Evolutionary conservation across 2,888 invertebrate genomes (phyloP), one percentile per base, ranked within the genome.

Genomic region (Neria commutata): DNA sequence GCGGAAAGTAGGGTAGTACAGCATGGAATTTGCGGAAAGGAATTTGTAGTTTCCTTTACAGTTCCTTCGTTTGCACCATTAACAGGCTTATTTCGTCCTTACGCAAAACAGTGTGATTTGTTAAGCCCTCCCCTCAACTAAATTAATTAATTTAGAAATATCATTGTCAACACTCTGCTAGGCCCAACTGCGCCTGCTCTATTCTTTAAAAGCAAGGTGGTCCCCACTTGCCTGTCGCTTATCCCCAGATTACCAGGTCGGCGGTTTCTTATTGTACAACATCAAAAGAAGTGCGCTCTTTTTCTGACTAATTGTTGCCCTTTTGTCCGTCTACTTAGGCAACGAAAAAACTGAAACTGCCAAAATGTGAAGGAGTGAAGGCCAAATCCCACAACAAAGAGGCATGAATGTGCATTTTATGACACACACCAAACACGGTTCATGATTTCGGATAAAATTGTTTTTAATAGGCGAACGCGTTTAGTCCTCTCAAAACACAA

Each of bases 211-310:
- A n/a, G n/a, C n/a, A n/a, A n/a, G n/a, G n/a, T n/a, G n/a, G n/a
- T n/a, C n/a, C n/a, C n/a, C n/a, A n/a, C n/a, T n/a, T n/a, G n/a
- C n/a, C n/a, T n/a, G n/a, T 42, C 21, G 5, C 4, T 8, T 37
- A n/a, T 19, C 6, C 42, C 37, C 10, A 42, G 42, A 42, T 42
- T 42, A 42, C 5, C 21, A 19, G 4, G 60, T 58, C 64, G 60
- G 64, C 68, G 60, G 60, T 54, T 54, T 51, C 46, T 55, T 61
- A 71, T 74, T 74, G 74, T 73, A 73, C 69, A 73, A 74, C 70
- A 63, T 74, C 71, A 74, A 68, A 58, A 48, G 29, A 70, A 65
- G 66, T 67, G 65, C 57, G 54, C 54, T 59, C 33, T 40, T 57
- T n/a, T 34, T 40, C 58, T 42, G 54, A n/a, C 40, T 58, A 52